Base-by-base conservation (phyloP, 2,888 invertebrate genomes). In the Phengaris arion region DNA sequence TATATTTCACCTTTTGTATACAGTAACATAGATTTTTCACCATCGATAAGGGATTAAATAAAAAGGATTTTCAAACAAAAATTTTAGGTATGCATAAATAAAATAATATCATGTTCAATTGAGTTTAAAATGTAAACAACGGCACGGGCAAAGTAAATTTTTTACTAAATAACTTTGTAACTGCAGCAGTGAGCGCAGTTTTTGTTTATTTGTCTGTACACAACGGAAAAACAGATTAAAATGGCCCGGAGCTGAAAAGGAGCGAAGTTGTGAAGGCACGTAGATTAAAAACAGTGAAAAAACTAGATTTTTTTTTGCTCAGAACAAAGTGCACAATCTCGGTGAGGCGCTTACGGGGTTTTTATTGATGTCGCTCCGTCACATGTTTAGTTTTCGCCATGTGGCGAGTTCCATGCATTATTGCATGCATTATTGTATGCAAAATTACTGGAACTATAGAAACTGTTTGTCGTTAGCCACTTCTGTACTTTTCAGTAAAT, bases 251-350 rank as follows among this genome's bases (percentile, higher is more conserved):
- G 91, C 90, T 85, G 83, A 84, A 86, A 86, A 81, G 85, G 84
- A 75, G 75, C 75, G 75, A 81, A 85, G 84, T 84, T 85, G 87
- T 86, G 87, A 89, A 90, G 86, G 89, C 87, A 87, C 83, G 87
- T 86, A 91, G 89, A 92, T 91, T 92, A 91, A 92, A 92, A 92
- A 87, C 86, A 85, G 82, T 83, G 86, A 81, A 85, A 87, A 86
- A 82, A 82, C 80, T 81, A 84, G 22, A 81, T 80, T 81, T 84
- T 82, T 83, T 81, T 82, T 83, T 81, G 80, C 78, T 78, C 77
- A 77, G 84, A 85, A 85, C 85, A 87, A 85, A 85, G 83, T 85
- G 81, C 77, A 84, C 86, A 88, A 86, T 86, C 84, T 81, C 82
- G 80, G 79, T 77, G 77, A 35, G 64, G 55, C 68, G 75, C 77